Evolutionary conservation across 1,140 invertebrate genomes (phyloP).

Genomic region (Drosophila kepulauana): DNA sequence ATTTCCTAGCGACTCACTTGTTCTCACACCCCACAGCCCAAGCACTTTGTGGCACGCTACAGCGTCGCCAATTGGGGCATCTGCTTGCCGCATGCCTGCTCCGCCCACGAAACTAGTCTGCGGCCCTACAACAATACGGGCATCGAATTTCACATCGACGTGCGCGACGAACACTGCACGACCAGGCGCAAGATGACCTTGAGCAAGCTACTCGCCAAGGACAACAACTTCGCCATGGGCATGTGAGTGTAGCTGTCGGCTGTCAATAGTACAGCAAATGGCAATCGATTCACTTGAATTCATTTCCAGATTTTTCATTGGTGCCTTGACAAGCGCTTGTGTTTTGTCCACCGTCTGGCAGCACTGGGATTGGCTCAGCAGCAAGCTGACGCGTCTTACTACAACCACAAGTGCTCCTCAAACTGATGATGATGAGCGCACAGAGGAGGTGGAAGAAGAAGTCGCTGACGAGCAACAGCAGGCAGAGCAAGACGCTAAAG

Average conservation of each 20-base stretch:
- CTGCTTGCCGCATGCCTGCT: conserved; percentile 88
- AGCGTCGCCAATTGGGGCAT: conserved; percentile 89
- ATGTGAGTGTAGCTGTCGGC: conserved; percentile 65
- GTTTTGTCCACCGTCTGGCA: conserved; percentile 39
- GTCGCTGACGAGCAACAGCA: conserved; percentile 10
- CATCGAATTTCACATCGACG: conserved; percentile 86
- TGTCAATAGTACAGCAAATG: neutral
- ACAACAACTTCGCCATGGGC: conserved; percentile 85
- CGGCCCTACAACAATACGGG: conserved; percentile 87
- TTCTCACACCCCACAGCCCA: conserved; percentile 85
- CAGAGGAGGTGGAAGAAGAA: conserved; percentile 28
- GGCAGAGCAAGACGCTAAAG: neutral
- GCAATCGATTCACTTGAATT: neutral
- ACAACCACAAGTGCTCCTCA: neutral
- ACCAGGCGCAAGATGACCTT: conserved; percentile 85
- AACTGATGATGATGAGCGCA: neutral
- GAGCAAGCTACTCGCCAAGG: conserved; percentile 84
- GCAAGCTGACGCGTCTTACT: conserved; percentile 4
- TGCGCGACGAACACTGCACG: conserved; percentile 87
- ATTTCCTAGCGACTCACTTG: neutral
- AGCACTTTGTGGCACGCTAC: conserved; percentile 89
- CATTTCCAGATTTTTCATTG: conserved; percentile 31
- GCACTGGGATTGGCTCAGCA: conserved; percentile 45
- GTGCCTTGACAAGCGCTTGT: conserved; percentile 14
- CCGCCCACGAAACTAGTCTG: conserved; percentile 86